These are phyloP conservation scores for Onychorhynchus coronatus DNA, from an alignment of 2,113 vertebrate species.

Conservation along the genomic window DNA sequence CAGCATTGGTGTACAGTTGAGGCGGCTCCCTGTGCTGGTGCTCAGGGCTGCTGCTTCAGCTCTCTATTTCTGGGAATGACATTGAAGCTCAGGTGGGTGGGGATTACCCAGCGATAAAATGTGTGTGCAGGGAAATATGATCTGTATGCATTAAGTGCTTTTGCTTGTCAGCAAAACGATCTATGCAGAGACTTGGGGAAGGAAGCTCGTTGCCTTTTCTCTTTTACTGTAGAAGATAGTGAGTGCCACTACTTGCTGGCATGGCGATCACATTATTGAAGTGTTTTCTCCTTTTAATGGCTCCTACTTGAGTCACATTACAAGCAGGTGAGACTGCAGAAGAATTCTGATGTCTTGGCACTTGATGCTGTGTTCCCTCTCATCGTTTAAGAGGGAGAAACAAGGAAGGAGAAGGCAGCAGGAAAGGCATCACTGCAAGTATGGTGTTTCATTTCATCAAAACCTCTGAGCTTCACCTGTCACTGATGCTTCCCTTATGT, in stretches of 20 bases:
- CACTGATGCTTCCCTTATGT: background rate
- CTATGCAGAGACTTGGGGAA: background rate
- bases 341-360: background rate
- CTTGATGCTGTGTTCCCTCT: background rate
- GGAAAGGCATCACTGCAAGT: background rate
- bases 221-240: background rate
- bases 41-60: background rate
- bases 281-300: background rate
- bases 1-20: background rate
- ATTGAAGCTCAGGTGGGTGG: background rate
- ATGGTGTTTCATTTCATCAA: background rate
- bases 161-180: constrained; percentile 31
- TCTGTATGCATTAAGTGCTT: background rate
- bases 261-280: background rate
- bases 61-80: background rate
- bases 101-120: background rate
- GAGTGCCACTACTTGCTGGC: background rate
- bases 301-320: background rate
- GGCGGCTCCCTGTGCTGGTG: background rate
- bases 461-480: background rate
- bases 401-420: background rate
- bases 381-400: background rate
- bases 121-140: background rate
- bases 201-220: background rate
- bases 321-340: background rate